phyloP scores from a whole-genome alignment of 2,797 vertebrate genomes.

The Lacerta viridis region DNA sequence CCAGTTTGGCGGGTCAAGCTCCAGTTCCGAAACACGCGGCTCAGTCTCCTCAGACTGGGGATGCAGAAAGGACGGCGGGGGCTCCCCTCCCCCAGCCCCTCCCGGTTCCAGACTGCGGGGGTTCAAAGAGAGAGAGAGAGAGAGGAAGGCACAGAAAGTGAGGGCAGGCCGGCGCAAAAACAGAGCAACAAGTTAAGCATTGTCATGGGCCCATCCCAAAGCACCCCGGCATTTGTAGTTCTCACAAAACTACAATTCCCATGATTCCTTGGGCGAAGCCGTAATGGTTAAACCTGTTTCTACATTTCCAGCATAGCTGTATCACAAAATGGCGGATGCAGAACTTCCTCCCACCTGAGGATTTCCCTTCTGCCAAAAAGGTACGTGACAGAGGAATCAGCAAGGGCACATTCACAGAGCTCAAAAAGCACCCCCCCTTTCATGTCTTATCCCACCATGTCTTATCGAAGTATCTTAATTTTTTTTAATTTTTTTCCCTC shows the following conservation, averaged over 20 bases:
- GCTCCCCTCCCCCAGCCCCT: constrained; percentile 62
- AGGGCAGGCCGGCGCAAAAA: not conserved
- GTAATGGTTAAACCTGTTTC: not conserved
- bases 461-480: not conserved
- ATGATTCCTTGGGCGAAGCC: not conserved
- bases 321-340: not conserved
- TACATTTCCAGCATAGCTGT: not conserved
- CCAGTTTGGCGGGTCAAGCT: constrained; percentile 91
- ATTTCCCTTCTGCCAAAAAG: not conserved
- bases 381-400: not conserved
- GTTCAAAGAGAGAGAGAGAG: not conserved
- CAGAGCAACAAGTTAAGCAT: not conserved
- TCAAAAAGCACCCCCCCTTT: not conserved
- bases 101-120: constrained; percentile 56
- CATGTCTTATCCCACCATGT: too few relatives aligned
- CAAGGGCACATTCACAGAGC: not conserved
- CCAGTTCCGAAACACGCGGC: constrained; percentile 86
- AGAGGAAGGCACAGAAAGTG: not conserved
- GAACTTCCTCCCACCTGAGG: not conserved
- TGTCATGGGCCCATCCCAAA: not conserved
- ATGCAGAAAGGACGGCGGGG: constrained; percentile 74
- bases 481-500: too few relatives aligned
- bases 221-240: not conserved
- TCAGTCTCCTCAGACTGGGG: constrained; percentile 88
- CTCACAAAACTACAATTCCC: not conserved